These are phyloP conservation scores for Adelphocoris suturalis DNA, from an alignment of 2,888 invertebrate genomes.

Conservation along the genomic window DNA sequence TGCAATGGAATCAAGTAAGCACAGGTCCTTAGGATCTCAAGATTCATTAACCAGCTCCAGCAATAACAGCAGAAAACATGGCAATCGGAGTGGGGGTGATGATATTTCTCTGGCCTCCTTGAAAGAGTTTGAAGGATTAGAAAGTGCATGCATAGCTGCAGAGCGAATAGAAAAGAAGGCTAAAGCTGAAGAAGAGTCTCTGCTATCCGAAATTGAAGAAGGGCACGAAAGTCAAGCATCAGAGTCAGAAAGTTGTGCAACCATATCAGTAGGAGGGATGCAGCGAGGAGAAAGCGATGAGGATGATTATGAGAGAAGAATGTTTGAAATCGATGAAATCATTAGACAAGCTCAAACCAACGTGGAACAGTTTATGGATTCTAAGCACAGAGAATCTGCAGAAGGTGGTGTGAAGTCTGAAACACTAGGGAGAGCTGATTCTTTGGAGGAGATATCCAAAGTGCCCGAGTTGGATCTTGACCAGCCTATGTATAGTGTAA, in stretches of 20 bases:
- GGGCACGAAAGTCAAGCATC: conserved; percentile 82
- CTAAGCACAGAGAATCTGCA: conserved; percentile 63
- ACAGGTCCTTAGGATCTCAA: conserved; percentile 86
- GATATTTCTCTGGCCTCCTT: conserved; percentile 92
- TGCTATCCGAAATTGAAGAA: conserved; percentile 82
- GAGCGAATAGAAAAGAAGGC: conserved; percentile 90
- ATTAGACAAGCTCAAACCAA: conserved; percentile 85
- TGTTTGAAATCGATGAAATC: conserved; percentile 85
- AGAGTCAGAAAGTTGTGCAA: conserved; percentile 82
- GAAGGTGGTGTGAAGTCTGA: conserved; percentile 78
- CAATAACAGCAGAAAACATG: conserved; percentile 76
- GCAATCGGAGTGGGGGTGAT: conserved; percentile 86
- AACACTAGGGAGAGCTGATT: conserved; percentile 81
- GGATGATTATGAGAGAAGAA: conserved; percentile 83
- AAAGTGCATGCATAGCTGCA: conserved; percentile 91
- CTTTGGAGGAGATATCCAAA: conserved; percentile 80
- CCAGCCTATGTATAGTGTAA: conserved; percentile 77
- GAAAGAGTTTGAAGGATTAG: conserved; percentile 95
- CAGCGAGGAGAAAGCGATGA: conserved; percentile 82
- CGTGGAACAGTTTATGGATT: conserved; percentile 79
- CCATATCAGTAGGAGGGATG: conserved; percentile 82
- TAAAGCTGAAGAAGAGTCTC: conserved; percentile 91
- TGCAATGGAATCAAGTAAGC: conserved; percentile 84
- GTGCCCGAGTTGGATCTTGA: conserved; percentile 81
- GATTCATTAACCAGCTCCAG: conserved; percentile 88